phyloP scores from a whole-genome alignment of 1,140 invertebrate genomes.

The Nomia melanderi region DNA sequence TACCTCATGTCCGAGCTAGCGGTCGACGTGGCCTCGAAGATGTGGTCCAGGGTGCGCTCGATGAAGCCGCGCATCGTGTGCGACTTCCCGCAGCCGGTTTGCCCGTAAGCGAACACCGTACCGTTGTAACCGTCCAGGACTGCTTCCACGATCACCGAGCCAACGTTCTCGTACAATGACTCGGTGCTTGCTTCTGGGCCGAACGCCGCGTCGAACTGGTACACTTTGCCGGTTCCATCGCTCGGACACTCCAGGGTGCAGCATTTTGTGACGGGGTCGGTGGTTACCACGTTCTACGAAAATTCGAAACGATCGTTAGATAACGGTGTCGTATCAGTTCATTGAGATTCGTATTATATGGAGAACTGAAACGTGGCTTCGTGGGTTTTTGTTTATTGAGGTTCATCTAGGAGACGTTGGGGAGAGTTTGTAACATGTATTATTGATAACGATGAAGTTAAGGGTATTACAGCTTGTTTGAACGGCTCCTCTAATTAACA shows the following conservation, averaged over 20 bases:
- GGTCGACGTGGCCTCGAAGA: conserved; percentile 95
- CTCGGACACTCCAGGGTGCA: conserved; percentile 88
- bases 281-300: conserved; percentile 86
- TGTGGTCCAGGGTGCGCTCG: conserved; percentile 93
- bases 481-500: no score
- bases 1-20: conserved; percentile 89
- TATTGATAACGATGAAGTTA: no score
- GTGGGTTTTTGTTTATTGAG: no score
- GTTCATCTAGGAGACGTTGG: no score
- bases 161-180: conserved; percentile 77
- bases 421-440: no score
- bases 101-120: conserved; percentile 93
- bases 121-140: conserved; percentile 94
- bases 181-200: conserved; percentile 72
- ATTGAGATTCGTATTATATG: no score
- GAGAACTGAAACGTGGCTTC: no score
- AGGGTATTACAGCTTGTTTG: no score
- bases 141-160: conserved; percentile 83
- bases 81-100: conserved; percentile 92
- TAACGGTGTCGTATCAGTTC: no score
- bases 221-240: conserved; percentile 70
- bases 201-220: conserved; percentile 78
- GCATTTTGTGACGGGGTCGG: conserved; percentile 86
- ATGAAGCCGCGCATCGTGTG: conserved; percentile 93
- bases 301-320: not conserved